Percentiles rank a stretch among this genome's conserved stretches.
phyloP scores from a whole-genome alignment of 2,113 vertebrate genomes.

The human region DNA sequence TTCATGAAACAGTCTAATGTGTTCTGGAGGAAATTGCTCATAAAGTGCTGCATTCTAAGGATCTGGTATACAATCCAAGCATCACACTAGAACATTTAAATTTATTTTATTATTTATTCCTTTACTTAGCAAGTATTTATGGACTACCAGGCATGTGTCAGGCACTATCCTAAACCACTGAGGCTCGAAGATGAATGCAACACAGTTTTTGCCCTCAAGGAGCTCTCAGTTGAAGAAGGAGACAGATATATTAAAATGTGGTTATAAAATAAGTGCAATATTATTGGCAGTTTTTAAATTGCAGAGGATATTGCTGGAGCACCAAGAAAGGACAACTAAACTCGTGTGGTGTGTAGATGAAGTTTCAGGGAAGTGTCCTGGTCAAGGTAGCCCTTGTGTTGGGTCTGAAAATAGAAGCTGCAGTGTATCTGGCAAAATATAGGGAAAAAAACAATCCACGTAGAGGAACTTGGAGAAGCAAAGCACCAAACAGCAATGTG shows the following conservation, averaged over 20 bases:
- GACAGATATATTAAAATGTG: background rate
- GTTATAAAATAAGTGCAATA: background rate
- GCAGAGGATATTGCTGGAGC: background rate
- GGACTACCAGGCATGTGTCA: background rate
- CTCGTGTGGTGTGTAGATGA: background rate
- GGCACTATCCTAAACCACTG: background rate
- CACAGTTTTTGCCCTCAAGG: background rate
- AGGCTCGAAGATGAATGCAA: background rate
- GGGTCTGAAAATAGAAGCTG: background rate
- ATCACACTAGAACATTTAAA: conserved; percentile 39
- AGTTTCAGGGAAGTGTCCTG: background rate
- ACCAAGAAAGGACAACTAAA: background rate
- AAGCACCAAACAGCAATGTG: background rate
- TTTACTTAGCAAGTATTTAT: conserved; percentile 4
- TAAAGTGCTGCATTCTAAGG: background rate
- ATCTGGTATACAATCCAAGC: background rate
- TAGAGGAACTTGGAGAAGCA: background rate
- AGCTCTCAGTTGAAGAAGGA: background rate
- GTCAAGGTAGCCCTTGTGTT: background rate
- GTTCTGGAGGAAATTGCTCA: conserved; percentile 35
- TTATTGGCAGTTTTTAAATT: background rate
- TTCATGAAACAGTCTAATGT: conserved; percentile 11
- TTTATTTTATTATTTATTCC: background rate
- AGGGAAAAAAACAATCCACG: background rate
- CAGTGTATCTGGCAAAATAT: background rate